These are phyloP conservation scores for Phasianus colchicus DNA, from an alignment of 2,113 vertebrate species.

Conservation along the genomic window DNA sequence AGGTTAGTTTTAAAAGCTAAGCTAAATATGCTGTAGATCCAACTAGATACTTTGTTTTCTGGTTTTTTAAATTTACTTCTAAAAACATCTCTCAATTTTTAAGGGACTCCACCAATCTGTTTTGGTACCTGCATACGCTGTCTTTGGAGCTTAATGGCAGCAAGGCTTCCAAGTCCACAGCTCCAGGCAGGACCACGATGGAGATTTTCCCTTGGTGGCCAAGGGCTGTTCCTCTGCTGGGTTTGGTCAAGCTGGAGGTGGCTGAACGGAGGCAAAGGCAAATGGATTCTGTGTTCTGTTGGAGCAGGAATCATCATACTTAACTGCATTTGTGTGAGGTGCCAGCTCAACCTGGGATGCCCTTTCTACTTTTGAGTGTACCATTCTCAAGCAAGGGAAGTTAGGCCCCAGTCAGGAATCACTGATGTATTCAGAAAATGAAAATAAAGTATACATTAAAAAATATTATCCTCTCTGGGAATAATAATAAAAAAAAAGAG, in stretches of 20 bases:
- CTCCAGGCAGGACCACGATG: neutral
- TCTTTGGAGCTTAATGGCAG: neutral
- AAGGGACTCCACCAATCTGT: constrained; percentile 49
- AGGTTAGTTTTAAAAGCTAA: constrained; percentile 60
- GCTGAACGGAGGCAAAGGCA: neutral
- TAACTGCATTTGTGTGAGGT: neutral
- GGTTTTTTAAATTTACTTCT: neutral
- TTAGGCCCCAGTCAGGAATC: constrained; percentile 39
- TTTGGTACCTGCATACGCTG: neutral
- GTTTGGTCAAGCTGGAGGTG: neutral
- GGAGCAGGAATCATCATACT: neutral
- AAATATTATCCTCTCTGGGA: neutral
- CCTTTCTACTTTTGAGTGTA: neutral
- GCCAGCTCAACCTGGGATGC: neutral
- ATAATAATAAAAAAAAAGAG: neutral
- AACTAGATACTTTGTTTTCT: constrained; percentile 18
- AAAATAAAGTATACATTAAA: neutral
- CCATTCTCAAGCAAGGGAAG: neutral
- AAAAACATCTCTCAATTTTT: constrained; percentile 28
- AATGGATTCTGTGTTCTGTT: neutral
- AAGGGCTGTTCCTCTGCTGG: neutral
- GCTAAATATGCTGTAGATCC: constrained; percentile 58
- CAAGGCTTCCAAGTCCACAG: neutral
- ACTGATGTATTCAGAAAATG: neutral
- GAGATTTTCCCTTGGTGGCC: neutral